Evolutionary conservation across 2,113 vertebrate species (phyloP), one percentile per base, ranked within the genome.

Genomic region (Pica pica): DNA sequence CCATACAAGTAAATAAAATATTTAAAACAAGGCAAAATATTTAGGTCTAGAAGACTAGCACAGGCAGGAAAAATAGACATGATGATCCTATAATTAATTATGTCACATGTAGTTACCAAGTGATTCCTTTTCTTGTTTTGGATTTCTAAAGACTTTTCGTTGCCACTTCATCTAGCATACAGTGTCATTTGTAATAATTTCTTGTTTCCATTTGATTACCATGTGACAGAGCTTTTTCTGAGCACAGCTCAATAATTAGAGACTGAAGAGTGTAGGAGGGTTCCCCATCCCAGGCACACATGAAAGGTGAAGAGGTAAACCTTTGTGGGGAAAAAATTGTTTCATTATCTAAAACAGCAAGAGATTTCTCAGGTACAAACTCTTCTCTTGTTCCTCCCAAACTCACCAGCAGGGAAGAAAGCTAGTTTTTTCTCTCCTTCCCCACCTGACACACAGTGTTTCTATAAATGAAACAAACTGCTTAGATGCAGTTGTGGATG

Each of bases 51-150:
- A 80, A 92, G 37, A 89, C 83, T 73, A 93, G 56, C 9, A 8
- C 13, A 81, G 70, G 27, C 41, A 90, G 75, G n/a, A 69, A 94
- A 97, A 96, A 95, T 42, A 97, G 94, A 82, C 42, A 87, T 61
- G 65, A 69, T 64, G 3, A 85, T 94, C 82, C n/a, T 68, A 39
- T 87, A 68, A 91, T 83, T 89, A 91, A 91, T 91, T 76, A 47
- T 74, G 56, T 61, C 76, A 85, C 60, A 71, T 82, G 39, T 35
- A 64, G 89, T 96, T 96, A 87, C 70, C 26, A 67, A 69, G 41
- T 22, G 26, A 86, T 65, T 71, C 37, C 49, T 81, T 93, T 75
- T 87, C 64, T 76, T 89, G 23, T n/a, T 90, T 84, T 71, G 71
- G 57, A 69, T 60, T 95, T 96, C 83, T 81, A 71, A 96, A 93